Evolutionary conservation across 1,140 invertebrate genomes (phyloP), one percentile per base, ranked within the genome.

Genomic region (Conopomorpha cramerella): DNA sequence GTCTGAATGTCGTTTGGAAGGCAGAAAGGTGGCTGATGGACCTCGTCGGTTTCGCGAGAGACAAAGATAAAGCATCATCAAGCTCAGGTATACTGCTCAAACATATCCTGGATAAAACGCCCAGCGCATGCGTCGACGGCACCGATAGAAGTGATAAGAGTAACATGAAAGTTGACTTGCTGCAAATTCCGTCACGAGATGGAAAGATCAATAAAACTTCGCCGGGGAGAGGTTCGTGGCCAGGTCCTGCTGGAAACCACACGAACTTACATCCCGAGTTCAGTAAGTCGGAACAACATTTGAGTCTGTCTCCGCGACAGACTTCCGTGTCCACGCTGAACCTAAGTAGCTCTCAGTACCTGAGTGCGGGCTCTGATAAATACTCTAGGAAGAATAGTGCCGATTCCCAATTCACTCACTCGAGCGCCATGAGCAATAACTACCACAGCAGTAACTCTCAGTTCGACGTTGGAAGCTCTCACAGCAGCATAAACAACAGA

Each of bases 11-110:
- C 0, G 86, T 92, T 1, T 98, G 96, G 96, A 95, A 95, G 58
- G 86, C 87, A 14, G 88, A 92, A 2, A 84, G 96, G 8, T 99
- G 96, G 96, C 82, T 98, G 1, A 92, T 96, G 83, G 94, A 98
- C 52, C 86, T 96, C 2, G 91, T 98, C 25, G 88, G 91, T 1
- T 95, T 93, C 59, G 93, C 95, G 1, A 79, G 95, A 36, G 95
- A 96, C 57, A 89, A 91, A 50, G 81, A 79, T 34, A 79, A 79
- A 47, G 48, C 65, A 6, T 54, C 57, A 2, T 47, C 59, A 0
- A 67, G 61, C 38, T 68, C 68, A 4, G 74, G 80, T 14, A 76
- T 72, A 38, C 51, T 72, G 36, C 49, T 72, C 35, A 77, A 77
- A 44, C 53, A 79, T 31, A 58, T 81, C 25, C 38, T 79, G 26